A percentile compares a stretch with the other conserved stretches of the same genome.
phyloP scores from a whole-genome alignment of 1,140 invertebrate genomes.

The Tigriopus japonicus region DNA sequence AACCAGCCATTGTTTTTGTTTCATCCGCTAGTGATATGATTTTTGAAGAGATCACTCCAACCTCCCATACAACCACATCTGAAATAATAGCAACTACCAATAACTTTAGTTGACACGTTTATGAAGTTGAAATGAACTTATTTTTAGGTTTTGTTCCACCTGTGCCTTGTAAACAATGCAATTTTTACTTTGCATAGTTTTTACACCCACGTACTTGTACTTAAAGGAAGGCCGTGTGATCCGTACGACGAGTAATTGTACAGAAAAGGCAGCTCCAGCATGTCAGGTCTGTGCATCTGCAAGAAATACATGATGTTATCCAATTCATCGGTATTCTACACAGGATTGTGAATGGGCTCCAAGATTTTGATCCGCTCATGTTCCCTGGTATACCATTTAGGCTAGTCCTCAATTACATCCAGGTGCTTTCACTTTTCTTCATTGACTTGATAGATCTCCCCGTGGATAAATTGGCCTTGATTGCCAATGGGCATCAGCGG shows the following conservation, averaged over 20 bases:
- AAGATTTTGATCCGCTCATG: constrained; percentile 31
- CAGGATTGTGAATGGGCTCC: constrained; percentile 17
- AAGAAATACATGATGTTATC: constrained; percentile 61
- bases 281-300: constrained; percentile 43
- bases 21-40: no score
- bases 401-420: constrained; percentile 28
- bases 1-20: no score
- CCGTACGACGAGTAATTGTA: constrained; percentile 43
- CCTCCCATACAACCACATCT: no score
- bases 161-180: no score
- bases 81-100: no score
- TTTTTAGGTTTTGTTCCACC: no score
- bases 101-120: no score
- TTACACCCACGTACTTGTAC: no score
- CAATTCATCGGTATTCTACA: constrained; percentile 15
- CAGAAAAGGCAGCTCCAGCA: constrained; percentile 40
- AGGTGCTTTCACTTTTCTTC: constrained; percentile 49
- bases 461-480: constrained; percentile 40
- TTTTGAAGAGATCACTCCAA: no score
- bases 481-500: constrained; percentile 21
- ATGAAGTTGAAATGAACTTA: no score
- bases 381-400: not conserved
- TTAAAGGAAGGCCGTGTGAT: constrained; percentile 27
- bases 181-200: no score
- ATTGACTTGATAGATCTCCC: constrained; percentile 73